Percentiles rank a stretch among this genome's conserved stretches.
Evolutionary conservation across 2,888 invertebrate species (phyloP).

Genomic region (Ganaspis brasiliensis): DNA sequence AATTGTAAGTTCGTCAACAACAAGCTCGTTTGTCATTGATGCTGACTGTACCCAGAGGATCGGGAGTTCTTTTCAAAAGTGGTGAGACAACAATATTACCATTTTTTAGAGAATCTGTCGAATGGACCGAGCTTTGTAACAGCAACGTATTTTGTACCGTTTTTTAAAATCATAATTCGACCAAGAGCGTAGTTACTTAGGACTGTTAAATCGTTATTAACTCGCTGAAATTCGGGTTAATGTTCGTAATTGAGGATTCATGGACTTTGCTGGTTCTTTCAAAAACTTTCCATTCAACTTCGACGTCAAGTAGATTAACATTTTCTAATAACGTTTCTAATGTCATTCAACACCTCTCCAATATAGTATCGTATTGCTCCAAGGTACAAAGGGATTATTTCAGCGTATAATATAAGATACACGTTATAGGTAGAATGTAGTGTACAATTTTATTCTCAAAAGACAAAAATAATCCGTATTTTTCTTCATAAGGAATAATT

Average conservation of each 20-base stretch:
- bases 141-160: conserved; percentile 44
- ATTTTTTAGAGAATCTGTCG: not conserved
- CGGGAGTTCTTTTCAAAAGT: conserved; percentile 21
- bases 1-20: conserved; percentile 38
- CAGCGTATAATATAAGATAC: conserved; percentile 30
- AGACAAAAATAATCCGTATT: conserved; percentile 1
- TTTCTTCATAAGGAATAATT: too few relatives aligned
- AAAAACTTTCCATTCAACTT: conserved; percentile 26
- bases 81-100: conserved; percentile 17
- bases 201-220: conserved; percentile 35
- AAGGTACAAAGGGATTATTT: conserved; percentile 39
- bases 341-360: conserved; percentile 17
- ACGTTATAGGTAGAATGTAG: not conserved
- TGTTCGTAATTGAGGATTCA: conserved; percentile 23
- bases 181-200: conserved; percentile 40
- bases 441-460: conserved; percentile 5
- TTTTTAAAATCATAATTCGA: conserved; percentile 44
- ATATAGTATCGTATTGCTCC: conserved; percentile 29
- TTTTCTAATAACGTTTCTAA: conserved; percentile 41
- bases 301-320: conserved; percentile 41
- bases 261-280: conserved; percentile 42
- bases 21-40: conserved; percentile 31
- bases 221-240: conserved; percentile 19
- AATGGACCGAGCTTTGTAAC: conserved; percentile 39
- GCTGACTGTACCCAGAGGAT: not conserved